Percentiles rank a stretch among this genome's conserved stretches.
phyloP scores from a whole-genome alignment of 2,797 vertebrate genomes.

The Pogoniulus pusillus region DNA sequence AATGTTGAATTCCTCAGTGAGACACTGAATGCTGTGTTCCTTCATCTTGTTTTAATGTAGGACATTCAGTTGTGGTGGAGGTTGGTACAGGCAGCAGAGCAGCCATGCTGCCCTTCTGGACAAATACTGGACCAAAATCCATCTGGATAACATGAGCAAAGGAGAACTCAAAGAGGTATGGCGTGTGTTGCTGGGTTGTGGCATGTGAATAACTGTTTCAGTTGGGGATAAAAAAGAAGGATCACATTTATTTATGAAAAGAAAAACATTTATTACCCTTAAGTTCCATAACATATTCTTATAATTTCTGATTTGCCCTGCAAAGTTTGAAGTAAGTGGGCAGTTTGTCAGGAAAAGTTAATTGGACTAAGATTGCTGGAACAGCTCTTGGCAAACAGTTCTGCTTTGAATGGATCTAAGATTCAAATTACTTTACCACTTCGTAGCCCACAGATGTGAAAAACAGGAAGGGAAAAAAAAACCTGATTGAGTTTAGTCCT shows the following conservation, averaged over 20 bases:
- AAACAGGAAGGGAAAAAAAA: neutral
- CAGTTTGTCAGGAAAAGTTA: neutral
- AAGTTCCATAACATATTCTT: neutral
- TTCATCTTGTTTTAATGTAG: constrained; percentile 55
- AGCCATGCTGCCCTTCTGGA: constrained; percentile 89
- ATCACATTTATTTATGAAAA: no score
- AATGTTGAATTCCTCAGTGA: neutral
- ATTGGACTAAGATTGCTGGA: neutral
- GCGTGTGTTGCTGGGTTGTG: neutral
- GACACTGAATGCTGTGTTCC: neutral
- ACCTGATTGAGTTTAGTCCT: neutral
- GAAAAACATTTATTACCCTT: no score
- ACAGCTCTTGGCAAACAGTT: neutral
- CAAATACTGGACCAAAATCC: constrained; percentile 95
- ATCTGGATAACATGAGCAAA: constrained; percentile 87
- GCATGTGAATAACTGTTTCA: neutral
- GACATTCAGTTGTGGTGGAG: constrained; percentile 80
- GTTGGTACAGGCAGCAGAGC: constrained; percentile 89
- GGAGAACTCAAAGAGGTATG: constrained; percentile 90
- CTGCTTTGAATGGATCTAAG: neutral
- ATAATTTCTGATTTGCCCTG: neutral
- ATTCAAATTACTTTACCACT: neutral
- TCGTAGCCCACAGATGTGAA: neutral
- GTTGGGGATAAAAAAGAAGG: no score
- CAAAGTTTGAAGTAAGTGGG: neutral